Evolutionary conservation across 2,113 vertebrate genomes (phyloP).

Genomic region (Nycticorax nycticorax): DNA sequence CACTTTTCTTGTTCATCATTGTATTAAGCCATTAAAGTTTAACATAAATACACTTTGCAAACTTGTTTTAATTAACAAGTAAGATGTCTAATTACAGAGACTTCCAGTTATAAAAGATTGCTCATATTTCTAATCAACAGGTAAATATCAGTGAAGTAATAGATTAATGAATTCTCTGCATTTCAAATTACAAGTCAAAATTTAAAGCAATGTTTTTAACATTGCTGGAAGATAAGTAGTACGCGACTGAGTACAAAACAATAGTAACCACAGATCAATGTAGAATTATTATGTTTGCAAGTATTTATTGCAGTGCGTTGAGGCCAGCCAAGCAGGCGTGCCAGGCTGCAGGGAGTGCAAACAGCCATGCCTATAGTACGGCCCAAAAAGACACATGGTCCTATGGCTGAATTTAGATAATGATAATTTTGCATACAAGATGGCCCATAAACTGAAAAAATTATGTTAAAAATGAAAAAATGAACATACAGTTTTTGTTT

Average conservation of each 20-base stretch:
- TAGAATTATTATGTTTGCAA: background rate
- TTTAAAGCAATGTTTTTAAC: background rate
- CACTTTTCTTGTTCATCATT: background rate
- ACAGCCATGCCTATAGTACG: background rate
- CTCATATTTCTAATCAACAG: background rate
- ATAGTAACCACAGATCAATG: background rate
- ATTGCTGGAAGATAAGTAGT: background rate
- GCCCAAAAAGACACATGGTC: background rate
- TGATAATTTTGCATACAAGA: background rate
- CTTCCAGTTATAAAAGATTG: background rate
- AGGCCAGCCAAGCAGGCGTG: background rate
- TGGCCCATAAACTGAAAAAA: background rate
- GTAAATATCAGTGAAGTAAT: background rate
- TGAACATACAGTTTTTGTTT: background rate
- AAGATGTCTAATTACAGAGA: background rate
- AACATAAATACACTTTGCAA: background rate
- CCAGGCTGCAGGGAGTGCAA: background rate
- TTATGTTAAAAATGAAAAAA: background rate
- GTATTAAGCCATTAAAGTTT: background rate
- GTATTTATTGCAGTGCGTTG: background rate
- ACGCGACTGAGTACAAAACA: background rate
- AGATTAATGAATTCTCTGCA: background rate
- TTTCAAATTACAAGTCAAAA: background rate
- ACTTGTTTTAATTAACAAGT: background rate
- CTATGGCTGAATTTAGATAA: background rate